phyloP scores from a whole-genome alignment of 2,797 vertebrate genomes.

The Myripristis murdjan region DNA sequence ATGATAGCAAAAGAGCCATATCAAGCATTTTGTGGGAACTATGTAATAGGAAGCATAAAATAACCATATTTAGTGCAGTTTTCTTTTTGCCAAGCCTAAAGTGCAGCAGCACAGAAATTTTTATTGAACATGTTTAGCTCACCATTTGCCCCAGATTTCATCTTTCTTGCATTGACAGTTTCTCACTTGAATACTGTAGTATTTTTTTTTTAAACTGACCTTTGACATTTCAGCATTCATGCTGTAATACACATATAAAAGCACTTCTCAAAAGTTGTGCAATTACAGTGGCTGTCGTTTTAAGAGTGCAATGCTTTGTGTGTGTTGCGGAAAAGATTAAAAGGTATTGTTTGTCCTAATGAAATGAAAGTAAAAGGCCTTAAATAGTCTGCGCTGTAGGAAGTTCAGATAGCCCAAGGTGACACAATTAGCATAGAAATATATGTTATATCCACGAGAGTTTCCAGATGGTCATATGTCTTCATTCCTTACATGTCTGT shows the following conservation, averaged over 20 bases:
- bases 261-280: slow-evolving; percentile 41
- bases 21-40: not conserved
- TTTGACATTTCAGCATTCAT: slow-evolving; percentile 50
- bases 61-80: not conserved
- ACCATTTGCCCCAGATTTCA: slow-evolving; percentile 39
- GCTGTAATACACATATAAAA: slow-evolving; percentile 42
- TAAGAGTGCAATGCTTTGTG: slow-evolving; percentile 47
- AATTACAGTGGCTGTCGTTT: slow-evolving; percentile 47
- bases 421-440: slow-evolving; percentile 38
- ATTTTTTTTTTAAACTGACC: slow-evolving; percentile 13
- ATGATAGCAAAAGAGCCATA: not conserved
- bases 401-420: slow-evolving; percentile 46
- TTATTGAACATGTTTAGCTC: slow-evolving; percentile 57
- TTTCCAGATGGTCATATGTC: slow-evolving; percentile 44
- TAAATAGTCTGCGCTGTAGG: slow-evolving; percentile 51
- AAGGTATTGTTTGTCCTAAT: slow-evolving; percentile 32
- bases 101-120: slow-evolving; percentile 43
- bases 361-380: slow-evolving; percentile 48
- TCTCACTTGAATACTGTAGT: slow-evolving; percentile 33
- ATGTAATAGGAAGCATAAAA: not conserved
- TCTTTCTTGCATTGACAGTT: slow-evolving; percentile 35
- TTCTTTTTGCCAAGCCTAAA: slow-evolving; percentile 24
- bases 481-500: slow-evolving; percentile 25
- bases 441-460: slow-evolving; percentile 30
- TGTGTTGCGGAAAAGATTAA: slow-evolving; percentile 40